These are phyloP conservation scores for Caenorhabditis sulstoni DNA, from an alignment of 2,888 invertebrate genomes.

Conservation along the genomic window DNA sequence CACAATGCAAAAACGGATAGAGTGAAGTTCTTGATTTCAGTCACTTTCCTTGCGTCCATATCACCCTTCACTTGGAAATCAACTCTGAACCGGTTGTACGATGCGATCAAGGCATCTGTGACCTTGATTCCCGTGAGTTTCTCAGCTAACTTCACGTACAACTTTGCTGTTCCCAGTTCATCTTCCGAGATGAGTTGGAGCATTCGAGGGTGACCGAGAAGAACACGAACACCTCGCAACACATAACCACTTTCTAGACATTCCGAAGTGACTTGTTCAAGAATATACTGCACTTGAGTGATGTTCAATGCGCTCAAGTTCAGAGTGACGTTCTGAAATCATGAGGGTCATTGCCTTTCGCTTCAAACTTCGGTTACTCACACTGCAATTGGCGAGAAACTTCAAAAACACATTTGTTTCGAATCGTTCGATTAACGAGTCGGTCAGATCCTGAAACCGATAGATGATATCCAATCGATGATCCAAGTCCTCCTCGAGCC, in stretches of 20 bases:
- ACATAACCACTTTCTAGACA: constrained; percentile 19
- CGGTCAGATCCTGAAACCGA: constrained; percentile 35
- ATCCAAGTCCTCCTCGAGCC: constrained; percentile 18
- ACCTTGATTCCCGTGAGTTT: constrained; percentile 25
- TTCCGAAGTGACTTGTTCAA: constrained; percentile 9
- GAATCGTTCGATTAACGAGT: constrained; percentile 10
- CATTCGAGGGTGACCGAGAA: constrained; percentile 27
- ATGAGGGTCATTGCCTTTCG: no score
- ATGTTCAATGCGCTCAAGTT: constrained; percentile 16
- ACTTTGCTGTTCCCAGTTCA: constrained; percentile 33
- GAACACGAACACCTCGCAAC: constrained; percentile 22
- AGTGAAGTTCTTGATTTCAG: constrained; percentile 29
- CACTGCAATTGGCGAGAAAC: constrained; percentile 27
- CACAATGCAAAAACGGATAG: constrained; percentile 14
- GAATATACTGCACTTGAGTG: constrained; percentile 6
- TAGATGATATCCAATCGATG: constrained; percentile 25
- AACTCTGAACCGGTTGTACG: constrained; percentile 27
- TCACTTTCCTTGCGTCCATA: constrained; percentile 10
- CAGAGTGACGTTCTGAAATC: constrained; percentile 13
- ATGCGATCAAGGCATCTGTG: constrained; percentile 16
- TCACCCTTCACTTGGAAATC: constrained; percentile 48
- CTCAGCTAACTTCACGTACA: constrained; percentile 25
- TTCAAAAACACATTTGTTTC: constrained; percentile 25
- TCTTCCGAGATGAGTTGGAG: constrained; percentile 29
- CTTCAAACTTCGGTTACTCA: constrained; percentile 3